phyloP scores from a whole-genome alignment of 2,888 invertebrate species.

The Patella caerulea region DNA sequence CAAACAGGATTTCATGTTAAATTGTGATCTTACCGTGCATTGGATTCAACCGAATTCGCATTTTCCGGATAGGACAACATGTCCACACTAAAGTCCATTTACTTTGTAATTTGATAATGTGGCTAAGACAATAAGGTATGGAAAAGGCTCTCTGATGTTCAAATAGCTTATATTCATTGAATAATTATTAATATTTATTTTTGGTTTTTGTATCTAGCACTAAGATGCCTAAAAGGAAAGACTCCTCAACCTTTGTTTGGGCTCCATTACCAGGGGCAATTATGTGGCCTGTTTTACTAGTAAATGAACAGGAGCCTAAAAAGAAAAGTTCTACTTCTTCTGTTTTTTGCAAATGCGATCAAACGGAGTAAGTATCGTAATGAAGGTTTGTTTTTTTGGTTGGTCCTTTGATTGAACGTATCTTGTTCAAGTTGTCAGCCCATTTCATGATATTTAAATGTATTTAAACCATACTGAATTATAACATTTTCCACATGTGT shows the following conservation, averaged over 20 bases:
- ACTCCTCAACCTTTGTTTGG: constrained; percentile 3
- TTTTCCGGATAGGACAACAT: too few relatives aligned
- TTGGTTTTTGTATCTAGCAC: constrained; percentile 10
- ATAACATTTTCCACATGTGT: constrained; percentile 8
- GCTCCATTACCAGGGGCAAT: constrained; percentile 6
- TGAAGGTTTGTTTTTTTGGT: background rate
- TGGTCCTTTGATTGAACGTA: constrained; percentile 8
- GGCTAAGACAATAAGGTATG: background rate
- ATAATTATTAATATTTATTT: background rate
- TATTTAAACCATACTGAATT: constrained; percentile 11
- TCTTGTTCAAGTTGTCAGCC: constrained; percentile 10
- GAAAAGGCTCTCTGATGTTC: background rate
- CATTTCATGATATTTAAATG: constrained; percentile 6
- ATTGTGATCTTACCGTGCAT: too few relatives aligned
- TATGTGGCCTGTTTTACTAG: constrained; percentile 10
- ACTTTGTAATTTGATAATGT: background rate
- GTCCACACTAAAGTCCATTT: background rate
- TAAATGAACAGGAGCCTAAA: constrained; percentile 1
- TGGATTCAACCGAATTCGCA: too few relatives aligned
- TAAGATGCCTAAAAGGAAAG: constrained; percentile 8
- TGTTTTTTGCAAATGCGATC: constrained; percentile 5
- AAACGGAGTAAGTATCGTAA: constrained; percentile 5
- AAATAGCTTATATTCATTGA: constrained; percentile 5
- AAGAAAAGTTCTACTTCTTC: constrained; percentile 7
- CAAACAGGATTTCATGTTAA: too few relatives aligned